Conservation (phyloP, 2,888 invertebrate species). For the Pandemis heparana region DNA sequence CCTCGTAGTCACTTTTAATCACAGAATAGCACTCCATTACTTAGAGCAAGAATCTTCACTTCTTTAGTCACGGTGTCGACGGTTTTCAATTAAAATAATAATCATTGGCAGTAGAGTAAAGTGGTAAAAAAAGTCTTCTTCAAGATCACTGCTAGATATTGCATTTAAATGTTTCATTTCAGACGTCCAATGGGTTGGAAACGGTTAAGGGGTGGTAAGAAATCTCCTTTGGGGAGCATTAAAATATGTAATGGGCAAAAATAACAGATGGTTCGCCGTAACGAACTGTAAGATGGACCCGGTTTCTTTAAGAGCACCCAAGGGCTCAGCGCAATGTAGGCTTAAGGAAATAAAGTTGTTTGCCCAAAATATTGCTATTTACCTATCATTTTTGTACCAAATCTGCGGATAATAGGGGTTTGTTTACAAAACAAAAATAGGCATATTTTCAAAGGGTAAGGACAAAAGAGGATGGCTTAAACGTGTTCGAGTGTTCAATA, state of each 20-base stretch:
- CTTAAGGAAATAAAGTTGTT: slow-evolving; percentile 79
- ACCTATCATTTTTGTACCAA: slow-evolving; percentile 78
- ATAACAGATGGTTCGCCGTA: slow-evolving; percentile 81
- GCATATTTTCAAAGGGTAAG: slow-evolving; percentile 57
- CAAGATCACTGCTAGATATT: slow-evolving; percentile 62
- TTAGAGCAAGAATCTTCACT: slow-evolving; percentile 1
- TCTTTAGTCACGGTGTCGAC: slow-evolving; percentile 12
- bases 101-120: slow-evolving; percentile 51
- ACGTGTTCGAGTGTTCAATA: slow-evolving; percentile 21
- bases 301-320: slow-evolving; percentile 65
- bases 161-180: slow-evolving; percentile 77
- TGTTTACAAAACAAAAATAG: slow-evolving; percentile 71
- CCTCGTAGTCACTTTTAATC: slow-evolving; percentile 3
- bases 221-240: slow-evolving; percentile 71
- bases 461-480: slow-evolving; percentile 35
- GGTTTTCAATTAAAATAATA: slow-evolving; percentile 49
- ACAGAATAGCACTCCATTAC: slow-evolving; percentile 8
- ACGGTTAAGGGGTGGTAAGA: slow-evolving; percentile 66
- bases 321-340: slow-evolving; percentile 69
- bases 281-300: slow-evolving; percentile 76
- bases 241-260: slow-evolving; percentile 82
- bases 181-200: slow-evolving; percentile 75
- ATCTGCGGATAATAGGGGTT: slow-evolving; percentile 77
- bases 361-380: slow-evolving; percentile 82
- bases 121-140: slow-evolving; percentile 45